Conservation (phyloP, 2,113 vertebrate species). For the Polyodon spathula region DNA sequence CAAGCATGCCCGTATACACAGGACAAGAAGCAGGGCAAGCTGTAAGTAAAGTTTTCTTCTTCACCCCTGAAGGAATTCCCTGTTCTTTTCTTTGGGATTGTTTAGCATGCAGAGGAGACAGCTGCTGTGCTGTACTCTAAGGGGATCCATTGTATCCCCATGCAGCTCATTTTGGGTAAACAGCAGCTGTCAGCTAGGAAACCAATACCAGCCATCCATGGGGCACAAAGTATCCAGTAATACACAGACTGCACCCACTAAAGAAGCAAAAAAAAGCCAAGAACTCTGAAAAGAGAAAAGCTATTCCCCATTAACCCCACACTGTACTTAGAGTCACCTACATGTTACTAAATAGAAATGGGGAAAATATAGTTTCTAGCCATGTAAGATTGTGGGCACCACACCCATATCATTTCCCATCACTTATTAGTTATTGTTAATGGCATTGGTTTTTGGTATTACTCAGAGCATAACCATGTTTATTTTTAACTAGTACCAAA, state of each 20-base stretch:
- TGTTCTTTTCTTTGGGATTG: conserved; percentile 55
- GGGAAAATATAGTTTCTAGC: no score
- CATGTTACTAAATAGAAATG: neutral
- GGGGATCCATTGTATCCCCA: conserved; percentile 33
- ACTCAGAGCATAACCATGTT: no score
- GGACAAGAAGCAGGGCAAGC: neutral
- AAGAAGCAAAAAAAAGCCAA: neutral
- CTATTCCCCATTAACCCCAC: neutral
- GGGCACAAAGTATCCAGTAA: neutral
- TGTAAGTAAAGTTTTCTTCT: conserved; percentile 50
- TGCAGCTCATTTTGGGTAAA: conserved; percentile 48
- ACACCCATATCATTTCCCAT: no score
- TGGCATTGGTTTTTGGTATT: no score
- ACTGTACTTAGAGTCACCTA: neutral
- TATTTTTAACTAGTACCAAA: no score
- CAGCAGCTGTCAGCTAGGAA: conserved; percentile 50
- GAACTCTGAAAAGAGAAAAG: neutral
- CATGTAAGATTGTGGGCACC: no score
- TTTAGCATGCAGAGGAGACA: conserved; percentile 60
- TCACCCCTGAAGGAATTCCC: conserved; percentile 46
- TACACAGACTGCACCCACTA: neutral
- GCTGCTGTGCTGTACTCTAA: conserved; percentile 46
- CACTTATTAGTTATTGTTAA: no score
- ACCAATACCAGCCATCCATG: conserved; percentile 31
- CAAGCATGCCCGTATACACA: no score